Evolutionary conservation across 2,888 invertebrate species (phyloP).

Genomic region (Mythimna pallens): DNA sequence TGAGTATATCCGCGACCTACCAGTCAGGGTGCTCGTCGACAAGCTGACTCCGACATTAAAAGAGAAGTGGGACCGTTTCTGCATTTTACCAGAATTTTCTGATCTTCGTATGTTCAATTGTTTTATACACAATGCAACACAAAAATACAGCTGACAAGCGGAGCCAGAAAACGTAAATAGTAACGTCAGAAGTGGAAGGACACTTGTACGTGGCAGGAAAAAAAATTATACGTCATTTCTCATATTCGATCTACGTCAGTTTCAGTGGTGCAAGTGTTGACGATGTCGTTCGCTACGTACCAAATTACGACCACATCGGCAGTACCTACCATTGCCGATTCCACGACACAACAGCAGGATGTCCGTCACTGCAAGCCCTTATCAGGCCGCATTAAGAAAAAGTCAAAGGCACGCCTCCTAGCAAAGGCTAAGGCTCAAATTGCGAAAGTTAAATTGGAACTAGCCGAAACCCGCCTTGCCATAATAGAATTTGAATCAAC

Average conservation of each 20-base stretch:
- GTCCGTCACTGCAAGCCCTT: too few species aligned
- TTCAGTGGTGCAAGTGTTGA: neutral
- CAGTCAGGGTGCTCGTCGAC: neutral
- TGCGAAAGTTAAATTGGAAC: too few species aligned
- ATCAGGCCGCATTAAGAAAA: too few species aligned
- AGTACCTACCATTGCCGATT: neutral
- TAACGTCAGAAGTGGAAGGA: too few species aligned
- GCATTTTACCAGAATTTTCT: accelerated
- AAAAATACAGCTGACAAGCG: neutral
- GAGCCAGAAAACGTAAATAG: too few species aligned
- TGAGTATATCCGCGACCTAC: neutral
- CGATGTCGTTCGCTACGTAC: neutral
- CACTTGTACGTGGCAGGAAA: too few species aligned
- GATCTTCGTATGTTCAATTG: neutral
- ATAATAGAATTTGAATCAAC: neutral
- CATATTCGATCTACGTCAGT: too few species aligned
- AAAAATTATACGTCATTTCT: too few species aligned
- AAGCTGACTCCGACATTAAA: neutral
- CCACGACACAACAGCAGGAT: too few species aligned
- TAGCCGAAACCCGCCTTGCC: neutral
- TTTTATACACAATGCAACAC: neutral
- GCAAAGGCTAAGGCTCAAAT: too few species aligned
- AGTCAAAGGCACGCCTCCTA: too few species aligned
- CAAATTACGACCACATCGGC: neutral
- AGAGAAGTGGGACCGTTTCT: neutral